Conservation (phyloP, 2,113 vertebrate genomes). For the Sigmodon hispidus region DNA sequence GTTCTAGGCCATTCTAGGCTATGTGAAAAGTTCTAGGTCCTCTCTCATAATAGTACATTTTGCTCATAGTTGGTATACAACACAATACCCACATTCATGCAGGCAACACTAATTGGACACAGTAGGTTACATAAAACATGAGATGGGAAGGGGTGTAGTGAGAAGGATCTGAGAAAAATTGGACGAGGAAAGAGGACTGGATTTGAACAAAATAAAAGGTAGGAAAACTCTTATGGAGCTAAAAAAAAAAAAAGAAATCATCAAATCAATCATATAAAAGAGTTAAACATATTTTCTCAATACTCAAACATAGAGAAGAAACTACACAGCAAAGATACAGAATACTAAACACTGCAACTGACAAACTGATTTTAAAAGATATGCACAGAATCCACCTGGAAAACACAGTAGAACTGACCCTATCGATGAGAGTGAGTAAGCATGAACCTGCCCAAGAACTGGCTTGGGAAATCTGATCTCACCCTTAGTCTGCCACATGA, state of each 20-base stretch:
- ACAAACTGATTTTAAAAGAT: not conserved
- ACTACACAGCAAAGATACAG: not conserved
- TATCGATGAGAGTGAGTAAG: not conserved
- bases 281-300: not conserved
- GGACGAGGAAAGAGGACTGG: not conserved
- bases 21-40: not conserved
- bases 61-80: not conserved
- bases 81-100: not conserved
- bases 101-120: too few relatives aligned
- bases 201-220: not conserved
- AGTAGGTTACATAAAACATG: not conserved
- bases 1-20: not conserved
- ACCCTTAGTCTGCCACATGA: not conserved
- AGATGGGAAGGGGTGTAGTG: not conserved
- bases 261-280: not conserved
- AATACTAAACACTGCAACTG: not conserved
- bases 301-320: constrained; percentile 33
- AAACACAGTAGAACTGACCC: not conserved
- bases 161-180: not conserved
- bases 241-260: constrained; percentile 13
- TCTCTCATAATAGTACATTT: not conserved
- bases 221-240: not conserved
- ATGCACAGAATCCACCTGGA: not conserved
- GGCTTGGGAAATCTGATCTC: not conserved
- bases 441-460: not conserved